Evolutionary conservation across 2,113 vertebrate species (phyloP).

Genomic region (Siphamia tubifer): DNA sequence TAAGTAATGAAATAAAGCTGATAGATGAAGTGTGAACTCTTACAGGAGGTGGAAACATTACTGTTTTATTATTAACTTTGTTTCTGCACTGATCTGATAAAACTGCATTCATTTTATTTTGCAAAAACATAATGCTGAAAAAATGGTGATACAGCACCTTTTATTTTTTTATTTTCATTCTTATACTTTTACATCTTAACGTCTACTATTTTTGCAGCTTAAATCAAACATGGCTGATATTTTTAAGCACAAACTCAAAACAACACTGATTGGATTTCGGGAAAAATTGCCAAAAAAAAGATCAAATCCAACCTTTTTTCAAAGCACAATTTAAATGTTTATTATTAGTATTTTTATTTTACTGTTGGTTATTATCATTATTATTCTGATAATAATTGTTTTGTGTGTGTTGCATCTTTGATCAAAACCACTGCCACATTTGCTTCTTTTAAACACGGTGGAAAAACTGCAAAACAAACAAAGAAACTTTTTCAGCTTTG

Average conservation of each 20-base stretch:
- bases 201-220: slow-evolving; percentile 1
- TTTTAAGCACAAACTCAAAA: slow-evolving; percentile 49
- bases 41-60: too few relatives aligned
- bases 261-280: slow-evolving; percentile 5
- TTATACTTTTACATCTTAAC: not conserved
- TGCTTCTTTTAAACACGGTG: slow-evolving; percentile 27
- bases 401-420: slow-evolving; percentile 10
- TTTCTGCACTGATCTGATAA: not conserved
- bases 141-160: slow-evolving; percentile 21
- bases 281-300: slow-evolving; percentile 8
- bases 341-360: too few relatives aligned
- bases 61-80: too few relatives aligned
- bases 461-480: slow-evolving; percentile 17
- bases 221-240: slow-evolving; percentile 18
- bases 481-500: not conserved
- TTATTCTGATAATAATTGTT: too few relatives aligned
- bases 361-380: too few relatives aligned
- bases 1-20: not conserved
- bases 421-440: slow-evolving; percentile 60
- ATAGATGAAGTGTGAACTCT: slow-evolving; percentile 3
- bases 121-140: not conserved
- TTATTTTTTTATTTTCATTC: not conserved
- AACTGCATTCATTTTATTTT: slow-evolving; percentile 11
- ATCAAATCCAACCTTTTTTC: slow-evolving; percentile 14
- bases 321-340: slow-evolving; percentile 65